phyloP scores from a whole-genome alignment of 1,140 invertebrate genomes.

The Bombyx mori region DNA sequence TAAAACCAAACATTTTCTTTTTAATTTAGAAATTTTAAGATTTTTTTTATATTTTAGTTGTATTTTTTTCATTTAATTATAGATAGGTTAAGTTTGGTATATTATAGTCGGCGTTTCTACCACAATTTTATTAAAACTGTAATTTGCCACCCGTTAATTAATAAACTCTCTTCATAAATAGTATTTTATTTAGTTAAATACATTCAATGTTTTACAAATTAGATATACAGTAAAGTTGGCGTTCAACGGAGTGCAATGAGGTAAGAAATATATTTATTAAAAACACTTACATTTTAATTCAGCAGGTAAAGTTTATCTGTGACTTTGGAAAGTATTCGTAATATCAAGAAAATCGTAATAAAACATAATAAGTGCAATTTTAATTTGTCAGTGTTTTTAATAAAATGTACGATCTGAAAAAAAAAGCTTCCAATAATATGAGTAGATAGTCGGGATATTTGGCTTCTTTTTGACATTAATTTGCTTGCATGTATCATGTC shows the following conservation, averaged over 20 bases:
- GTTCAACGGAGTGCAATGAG: constrained; percentile 1
- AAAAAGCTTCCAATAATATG: no score
- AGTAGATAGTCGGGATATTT: no score
- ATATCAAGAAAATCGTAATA: no score
- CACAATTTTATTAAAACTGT: constrained; percentile 23
- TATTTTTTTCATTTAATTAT: neutral
- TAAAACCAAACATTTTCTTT: constrained; percentile 13
- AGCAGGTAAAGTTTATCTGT: no score
- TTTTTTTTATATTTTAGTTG: neutral
- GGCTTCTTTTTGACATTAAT: no score
- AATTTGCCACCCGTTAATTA: constrained; percentile 50
- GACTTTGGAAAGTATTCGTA: no score
- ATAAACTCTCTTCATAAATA: constrained; percentile 42
- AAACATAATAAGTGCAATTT: no score
- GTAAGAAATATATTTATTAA: constrained; percentile 15
- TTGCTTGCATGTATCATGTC: no score
- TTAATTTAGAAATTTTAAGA: constrained; percentile 4
- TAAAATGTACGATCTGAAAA: no score
- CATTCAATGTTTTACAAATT: neutral
- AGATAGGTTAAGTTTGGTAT: constrained; percentile 4
- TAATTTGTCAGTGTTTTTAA: no score
- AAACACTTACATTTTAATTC: no score
- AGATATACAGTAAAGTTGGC: constrained; percentile 7
- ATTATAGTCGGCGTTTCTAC: constrained; percentile 5
- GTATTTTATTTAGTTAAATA: constrained; percentile 16